A percentile compares a stretch with the other conserved stretches of the same genome.
Evolutionary conservation across 2,888 invertebrate genomes (phyloP).

Genomic region (Congeria kusceri): DNA sequence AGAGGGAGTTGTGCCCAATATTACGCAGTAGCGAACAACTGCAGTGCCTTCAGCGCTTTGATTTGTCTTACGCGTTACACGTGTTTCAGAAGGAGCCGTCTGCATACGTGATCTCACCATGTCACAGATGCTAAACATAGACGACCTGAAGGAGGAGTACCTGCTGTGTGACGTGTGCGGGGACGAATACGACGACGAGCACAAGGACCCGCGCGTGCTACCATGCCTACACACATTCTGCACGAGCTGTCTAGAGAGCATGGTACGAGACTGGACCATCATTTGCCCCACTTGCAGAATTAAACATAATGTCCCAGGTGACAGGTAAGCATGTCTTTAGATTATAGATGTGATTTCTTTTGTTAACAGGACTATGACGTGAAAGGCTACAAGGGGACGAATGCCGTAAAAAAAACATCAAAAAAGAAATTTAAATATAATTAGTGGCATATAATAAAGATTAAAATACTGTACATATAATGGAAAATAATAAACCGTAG

Average conservation of each 20-base stretch:
- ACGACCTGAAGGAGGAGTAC: slow-evolving; percentile 68
- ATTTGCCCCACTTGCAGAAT: slow-evolving; percentile 67
- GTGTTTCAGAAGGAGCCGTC: background rate
- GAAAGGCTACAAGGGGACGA: no score
- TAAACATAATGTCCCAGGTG: slow-evolving; percentile 63
- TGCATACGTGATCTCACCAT: background rate
- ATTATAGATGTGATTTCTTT: no score
- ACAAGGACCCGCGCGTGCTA: slow-evolving; percentile 60
- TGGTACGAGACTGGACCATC: slow-evolving; percentile 66
- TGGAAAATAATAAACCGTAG: no score
- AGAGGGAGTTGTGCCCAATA: no score
- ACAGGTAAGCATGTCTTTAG: slow-evolving; percentile 26
- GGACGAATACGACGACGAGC: slow-evolving; percentile 68
- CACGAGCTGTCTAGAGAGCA: slow-evolving; percentile 59
- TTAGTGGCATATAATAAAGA: no score
- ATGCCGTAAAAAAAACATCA: no score
- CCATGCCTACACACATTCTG: slow-evolving; percentile 69
- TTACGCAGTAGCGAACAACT: no score
- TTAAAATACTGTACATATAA: no score
- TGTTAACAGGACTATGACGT: no score
- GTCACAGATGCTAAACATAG: slow-evolving; percentile 58
- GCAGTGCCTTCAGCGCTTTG: no score
- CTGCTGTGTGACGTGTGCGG: slow-evolving; percentile 66
- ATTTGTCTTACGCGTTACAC: no score
- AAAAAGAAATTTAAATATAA: no score